Evolutionary conservation across 2,888 invertebrate species (phyloP), one percentile per base, ranked within the genome.

Genomic region (Phaonia tiefii): DNA sequence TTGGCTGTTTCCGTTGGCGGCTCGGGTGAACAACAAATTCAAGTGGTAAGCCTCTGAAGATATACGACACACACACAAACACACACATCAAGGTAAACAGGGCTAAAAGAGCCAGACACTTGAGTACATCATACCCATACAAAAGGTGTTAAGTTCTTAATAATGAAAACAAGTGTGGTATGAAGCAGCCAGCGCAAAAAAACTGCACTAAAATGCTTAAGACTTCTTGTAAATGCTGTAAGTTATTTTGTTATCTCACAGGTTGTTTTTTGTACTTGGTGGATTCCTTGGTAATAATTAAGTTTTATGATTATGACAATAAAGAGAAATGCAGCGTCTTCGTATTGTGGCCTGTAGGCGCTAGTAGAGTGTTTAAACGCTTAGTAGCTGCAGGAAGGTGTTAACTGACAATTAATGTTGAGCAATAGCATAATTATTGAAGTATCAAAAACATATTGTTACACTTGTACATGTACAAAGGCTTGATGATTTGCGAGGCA

Each of bases 121-220:
- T 80, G 79, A 83, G 46, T 71, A 54, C 20, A 49, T 17, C 15
- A 49, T 20, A 49, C 54, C 22, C 44, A 10, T 11, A 51, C 17
- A 80, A 84, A 83, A 85, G 84, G 85, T 85, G 85, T 85, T 83
- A 85, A 85, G 82, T 85, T 84, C 83, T 83, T 82, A 81, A 80
- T 80, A 84, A 63, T 39, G 63, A 39, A 42, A 84, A 75, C 60
- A 78, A 84, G 72, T 58, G 71, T 77, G 65, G 56, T 79, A 79
- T 70, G 72, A 75, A 67, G 54, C 20, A 11, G 73, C 54, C 44
- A 63, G 75, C 78, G 75, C 78, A 77, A 67, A 71, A 75, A 79
- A 83, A 72, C 37, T 60, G 42, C 37, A 51, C 46, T 42, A 44
- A 70, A 39, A 37, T 60, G 60, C 60, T 60, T n/a, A 60, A 63